These are phyloP conservation scores for Apoderus coryli DNA, from an alignment of 2,888 invertebrate species.

Conservation along the genomic window DNA sequence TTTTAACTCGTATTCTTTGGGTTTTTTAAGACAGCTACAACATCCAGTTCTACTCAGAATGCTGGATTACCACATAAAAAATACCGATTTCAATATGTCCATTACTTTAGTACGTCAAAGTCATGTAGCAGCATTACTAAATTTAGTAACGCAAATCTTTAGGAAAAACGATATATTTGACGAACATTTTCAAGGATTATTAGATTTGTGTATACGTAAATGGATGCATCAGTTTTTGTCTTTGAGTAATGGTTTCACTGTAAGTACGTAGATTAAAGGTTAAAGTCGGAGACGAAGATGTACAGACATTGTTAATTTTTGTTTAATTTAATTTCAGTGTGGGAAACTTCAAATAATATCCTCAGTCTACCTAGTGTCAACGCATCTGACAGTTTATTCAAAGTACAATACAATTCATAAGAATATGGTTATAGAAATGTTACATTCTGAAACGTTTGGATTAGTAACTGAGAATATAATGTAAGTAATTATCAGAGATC, in stretches of 20 bases:
- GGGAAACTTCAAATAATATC: conserved; percentile 30
- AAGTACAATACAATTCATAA: no score
- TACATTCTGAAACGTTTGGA: conserved; percentile 35
- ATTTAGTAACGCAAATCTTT: conserved; percentile 16
- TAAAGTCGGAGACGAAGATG: not conserved
- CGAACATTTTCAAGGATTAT: conserved; percentile 17
- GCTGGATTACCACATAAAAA: conserved; percentile 43
- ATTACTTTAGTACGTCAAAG: conserved; percentile 39
- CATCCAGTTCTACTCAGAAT: conserved; percentile 32
- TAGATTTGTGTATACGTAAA: conserved; percentile 33
- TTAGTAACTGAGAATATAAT: conserved; percentile 31
- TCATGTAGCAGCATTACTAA: conserved; percentile 37
- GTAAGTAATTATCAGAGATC: conserved; percentile 23
- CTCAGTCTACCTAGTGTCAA: conserved; percentile 22
- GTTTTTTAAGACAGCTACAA: no score
- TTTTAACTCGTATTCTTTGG: no score
- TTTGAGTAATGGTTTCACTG: conserved; percentile 32
- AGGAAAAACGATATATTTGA: conserved; percentile 15
- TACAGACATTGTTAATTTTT: conserved; percentile 4
- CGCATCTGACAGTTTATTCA: conserved; percentile 16
- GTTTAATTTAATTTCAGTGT: conserved; percentile 24
- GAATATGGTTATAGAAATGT: no score
- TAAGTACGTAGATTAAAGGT: conserved; percentile 15
- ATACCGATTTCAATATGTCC: conserved; percentile 36
- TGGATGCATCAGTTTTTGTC: conserved; percentile 36